Percentiles rank a stretch among this genome's conserved stretches.
Evolutionary conservation across 2,797 vertebrate species (phyloP).

Genomic region (Salarias fasciatus): DNA sequence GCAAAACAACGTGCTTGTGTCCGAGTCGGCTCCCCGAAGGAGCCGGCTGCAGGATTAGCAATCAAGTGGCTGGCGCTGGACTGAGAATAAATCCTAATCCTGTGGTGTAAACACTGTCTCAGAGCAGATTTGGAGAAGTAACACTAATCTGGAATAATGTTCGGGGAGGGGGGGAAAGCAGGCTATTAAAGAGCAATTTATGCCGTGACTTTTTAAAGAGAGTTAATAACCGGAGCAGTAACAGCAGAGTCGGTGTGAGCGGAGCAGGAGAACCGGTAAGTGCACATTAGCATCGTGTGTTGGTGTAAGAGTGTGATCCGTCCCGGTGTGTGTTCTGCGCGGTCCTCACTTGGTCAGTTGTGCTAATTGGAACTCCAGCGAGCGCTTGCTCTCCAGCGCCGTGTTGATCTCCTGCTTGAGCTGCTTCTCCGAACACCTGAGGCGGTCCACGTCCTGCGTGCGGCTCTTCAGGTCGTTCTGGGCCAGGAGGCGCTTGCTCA

Average conservation of each 20-base stretch:
- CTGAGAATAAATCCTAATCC: constrained; percentile 73
- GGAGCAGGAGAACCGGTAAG: too few relatives aligned
- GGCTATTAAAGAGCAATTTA: constrained; percentile 67
- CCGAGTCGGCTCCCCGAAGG: constrained; percentile 6
- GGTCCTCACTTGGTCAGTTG: constrained; percentile 97
- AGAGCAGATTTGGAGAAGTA: constrained; percentile 59
- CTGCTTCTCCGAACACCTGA: constrained; percentile 95
- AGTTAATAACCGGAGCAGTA: constrained; percentile 51
- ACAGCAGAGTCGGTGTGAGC: constrained; percentile 14
- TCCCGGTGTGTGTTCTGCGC: too few relatives aligned
- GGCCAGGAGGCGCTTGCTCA: constrained; percentile 85
- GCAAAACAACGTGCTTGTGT: too few relatives aligned
- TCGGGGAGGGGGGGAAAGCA: constrained; percentile 68
- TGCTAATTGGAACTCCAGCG: constrained; percentile 95
- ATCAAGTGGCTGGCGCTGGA: constrained; percentile 54
- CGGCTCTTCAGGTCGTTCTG: constrained; percentile 93
- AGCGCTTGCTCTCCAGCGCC: constrained; percentile 91
- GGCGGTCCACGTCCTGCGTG: constrained; percentile 90
- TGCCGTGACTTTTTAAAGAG: constrained; percentile 67
- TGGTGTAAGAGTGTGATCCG: too few relatives aligned
- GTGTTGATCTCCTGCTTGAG: constrained; percentile 98
- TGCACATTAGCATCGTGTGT: too few relatives aligned
- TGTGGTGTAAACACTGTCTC: constrained; percentile 69
- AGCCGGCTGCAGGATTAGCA: constrained; percentile 60
- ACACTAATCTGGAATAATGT: constrained; percentile 76